Conservation (phyloP, 2,797 vertebrate genomes). For the Salmo trutta region DNA sequence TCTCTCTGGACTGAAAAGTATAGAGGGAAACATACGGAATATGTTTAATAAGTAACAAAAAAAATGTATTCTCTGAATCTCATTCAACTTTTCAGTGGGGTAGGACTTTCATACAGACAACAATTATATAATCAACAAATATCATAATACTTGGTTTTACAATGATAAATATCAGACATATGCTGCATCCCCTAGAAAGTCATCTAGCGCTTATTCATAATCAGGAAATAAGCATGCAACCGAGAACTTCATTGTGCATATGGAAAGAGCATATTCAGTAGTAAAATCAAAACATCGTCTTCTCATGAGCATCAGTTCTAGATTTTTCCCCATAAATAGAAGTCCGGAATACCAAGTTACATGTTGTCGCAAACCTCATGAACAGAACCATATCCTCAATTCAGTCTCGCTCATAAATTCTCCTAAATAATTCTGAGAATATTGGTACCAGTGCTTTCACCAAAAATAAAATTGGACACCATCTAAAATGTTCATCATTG, state of each 20-base stretch:
- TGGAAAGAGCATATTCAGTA: conserved; percentile 58
- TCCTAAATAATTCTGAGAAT: background rate
- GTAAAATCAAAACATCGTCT: conserved; percentile 44
- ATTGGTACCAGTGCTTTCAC: too few relatives aligned
- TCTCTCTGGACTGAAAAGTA: conserved; percentile 62
- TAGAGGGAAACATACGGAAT: conserved; percentile 50
- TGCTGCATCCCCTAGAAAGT: conserved; percentile 64
- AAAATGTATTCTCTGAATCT: conserved; percentile 6
- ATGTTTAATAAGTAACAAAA: conserved; percentile 24
- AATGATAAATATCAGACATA: conserved; percentile 65
- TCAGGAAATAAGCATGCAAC: conserved; percentile 74
- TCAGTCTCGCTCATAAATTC: background rate
- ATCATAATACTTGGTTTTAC: conserved; percentile 70
- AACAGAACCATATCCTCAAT: background rate
- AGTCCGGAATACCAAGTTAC: background rate
- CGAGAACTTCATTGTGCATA: conserved; percentile 70
- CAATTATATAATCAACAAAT: conserved; percentile 74
- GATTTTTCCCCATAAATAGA: conserved; percentile 1
- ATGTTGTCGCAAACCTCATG: conserved; percentile 12
- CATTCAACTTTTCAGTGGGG: conserved; percentile 29
- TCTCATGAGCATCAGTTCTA: conserved; percentile 23
- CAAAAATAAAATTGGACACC: too few relatives aligned
- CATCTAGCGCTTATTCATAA: conserved; percentile 59
- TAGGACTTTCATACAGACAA: conserved; percentile 60
- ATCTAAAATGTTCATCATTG: too few relatives aligned